A percentile compares a stretch with the other conserved stretches of the same genome.
Evolutionary conservation across 2,888 invertebrate species (phyloP).

Genomic region (Agapetus fuscipes): DNA sequence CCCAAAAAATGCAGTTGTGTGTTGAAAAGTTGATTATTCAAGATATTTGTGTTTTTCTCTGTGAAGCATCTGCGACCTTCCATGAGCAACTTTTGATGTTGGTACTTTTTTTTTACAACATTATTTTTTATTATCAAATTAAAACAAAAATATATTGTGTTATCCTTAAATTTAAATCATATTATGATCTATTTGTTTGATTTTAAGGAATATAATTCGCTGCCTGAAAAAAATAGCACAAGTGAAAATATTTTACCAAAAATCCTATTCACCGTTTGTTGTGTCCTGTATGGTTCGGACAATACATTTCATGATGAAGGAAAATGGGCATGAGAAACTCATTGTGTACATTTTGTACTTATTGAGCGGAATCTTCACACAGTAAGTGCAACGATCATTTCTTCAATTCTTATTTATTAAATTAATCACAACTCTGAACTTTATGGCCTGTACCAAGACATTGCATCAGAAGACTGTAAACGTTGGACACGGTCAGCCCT

Average conservation of each 20-base stretch:
- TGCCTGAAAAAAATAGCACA: slow-evolving; percentile 12
- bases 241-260: slow-evolving; percentile 11
- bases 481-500: no score
- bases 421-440: no score
- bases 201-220: slow-evolving; percentile 13
- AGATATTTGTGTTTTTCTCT: slow-evolving; percentile 15
- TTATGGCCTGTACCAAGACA: no score
- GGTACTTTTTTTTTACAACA: no score
- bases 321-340: slow-evolving; percentile 12
- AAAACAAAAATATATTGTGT: no score
- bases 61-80: slow-evolving; percentile 17
- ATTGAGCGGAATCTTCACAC: slow-evolving; percentile 9
- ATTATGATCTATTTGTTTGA: not conserved
- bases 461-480: no score
- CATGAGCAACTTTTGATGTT: slow-evolving; percentile 14
- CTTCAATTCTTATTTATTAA: no score
- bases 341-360: slow-evolving; percentile 10
- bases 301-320: slow-evolving; percentile 15
- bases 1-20: not conserved
- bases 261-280: slow-evolving; percentile 14
- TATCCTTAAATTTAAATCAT: no score
- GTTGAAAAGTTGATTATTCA: slow-evolving; percentile 11
- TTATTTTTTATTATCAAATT: no score
- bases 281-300: slow-evolving; percentile 12
- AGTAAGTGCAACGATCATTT: slow-evolving; percentile 11